Percentiles rank a stretch among this genome's conserved stretches.
phyloP scores from a whole-genome alignment of 1,140 invertebrate genomes.

The Formica exsecta region DNA sequence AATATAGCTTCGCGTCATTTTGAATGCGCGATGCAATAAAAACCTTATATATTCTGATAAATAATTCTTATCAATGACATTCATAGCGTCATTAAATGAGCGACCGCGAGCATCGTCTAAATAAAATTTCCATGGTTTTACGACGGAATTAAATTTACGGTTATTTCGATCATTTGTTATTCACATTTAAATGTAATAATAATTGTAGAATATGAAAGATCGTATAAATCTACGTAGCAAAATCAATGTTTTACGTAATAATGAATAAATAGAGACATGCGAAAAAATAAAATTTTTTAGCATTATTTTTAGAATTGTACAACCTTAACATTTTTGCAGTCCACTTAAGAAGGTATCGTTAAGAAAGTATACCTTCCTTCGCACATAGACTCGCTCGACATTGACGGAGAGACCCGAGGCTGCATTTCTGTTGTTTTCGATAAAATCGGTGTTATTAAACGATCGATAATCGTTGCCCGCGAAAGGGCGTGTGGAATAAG shows the following conservation, averaged over 20 bases:
- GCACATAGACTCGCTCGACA: neutral
- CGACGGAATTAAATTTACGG: slow-evolving; percentile 26
- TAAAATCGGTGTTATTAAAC: slow-evolving; percentile 50
- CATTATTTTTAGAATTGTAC: neutral
- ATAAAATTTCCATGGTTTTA: slow-evolving; percentile 26
- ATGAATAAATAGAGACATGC: neutral
- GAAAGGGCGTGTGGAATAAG: neutral
- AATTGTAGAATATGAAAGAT: slow-evolving; percentile 7
- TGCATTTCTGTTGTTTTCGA: slow-evolving; percentile 27
- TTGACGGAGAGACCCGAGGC: neutral
- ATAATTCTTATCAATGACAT: slow-evolving; percentile 64
- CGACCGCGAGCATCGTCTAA: neutral
- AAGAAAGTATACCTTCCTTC: neutral
- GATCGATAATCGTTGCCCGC: slow-evolving; percentile 32
- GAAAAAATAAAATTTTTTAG: slow-evolving; percentile 9
- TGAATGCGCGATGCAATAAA: slow-evolving; percentile 32
- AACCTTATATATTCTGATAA: slow-evolving; percentile 52
- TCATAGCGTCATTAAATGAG: slow-evolving; percentile 47
- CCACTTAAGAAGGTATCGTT: slow-evolving; percentile 7
- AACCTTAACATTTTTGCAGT: slow-evolving; percentile 3
- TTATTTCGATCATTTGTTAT: slow-evolving; percentile 7
- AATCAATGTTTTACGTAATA: slow-evolving; percentile 12
- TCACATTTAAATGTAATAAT: slow-evolving; percentile 30
- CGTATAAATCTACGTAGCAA: neutral
- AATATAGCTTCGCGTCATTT: slow-evolving; percentile 44